Conservation (phyloP, 53 echinoderm and acorn worm species). For the Actinopyga echinites region DNA sequence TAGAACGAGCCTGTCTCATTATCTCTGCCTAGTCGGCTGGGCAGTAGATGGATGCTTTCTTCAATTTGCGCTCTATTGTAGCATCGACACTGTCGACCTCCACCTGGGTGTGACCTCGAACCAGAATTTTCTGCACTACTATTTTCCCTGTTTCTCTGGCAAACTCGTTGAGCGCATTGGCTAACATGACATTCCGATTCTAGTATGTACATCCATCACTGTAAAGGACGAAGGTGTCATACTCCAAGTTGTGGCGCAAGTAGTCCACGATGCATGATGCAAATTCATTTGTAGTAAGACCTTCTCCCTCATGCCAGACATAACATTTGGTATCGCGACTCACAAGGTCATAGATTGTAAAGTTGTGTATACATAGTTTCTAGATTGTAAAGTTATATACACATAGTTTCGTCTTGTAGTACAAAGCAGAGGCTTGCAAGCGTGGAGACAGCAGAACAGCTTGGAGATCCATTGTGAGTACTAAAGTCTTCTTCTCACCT, state of each 20-base stretch:
- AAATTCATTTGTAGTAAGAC: slow-evolving; percentile 45
- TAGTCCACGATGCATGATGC: slow-evolving; percentile 40
- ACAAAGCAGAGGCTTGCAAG: slow-evolving; percentile 45
- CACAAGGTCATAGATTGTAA: slow-evolving; percentile 44
- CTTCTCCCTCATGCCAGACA: slow-evolving; percentile 54
- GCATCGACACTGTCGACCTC: slow-evolving; percentile 58
- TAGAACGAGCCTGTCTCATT: slow-evolving; percentile 37
- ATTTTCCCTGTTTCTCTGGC: slow-evolving; percentile 30
- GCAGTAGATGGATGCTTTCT: slow-evolving; percentile 48
- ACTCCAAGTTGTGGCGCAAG: slow-evolving; percentile 42
- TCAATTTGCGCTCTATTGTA: slow-evolving; percentile 48
- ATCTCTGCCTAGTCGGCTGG: slow-evolving; percentile 46
- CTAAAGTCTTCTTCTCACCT: slow-evolving; percentile 41
- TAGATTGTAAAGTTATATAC: neutral
- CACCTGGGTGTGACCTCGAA: slow-evolving; percentile 57
- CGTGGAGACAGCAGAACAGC: slow-evolving; percentile 55
- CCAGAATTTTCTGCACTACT: slow-evolving; percentile 51
- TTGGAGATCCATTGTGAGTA: slow-evolving; percentile 50
- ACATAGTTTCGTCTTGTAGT: slow-evolving; percentile 22
- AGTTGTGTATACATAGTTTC: slow-evolving; percentile 16
- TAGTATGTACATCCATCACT: slow-evolving; percentile 53
- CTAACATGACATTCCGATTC: slow-evolving; percentile 37
- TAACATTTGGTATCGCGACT: slow-evolving; percentile 15
- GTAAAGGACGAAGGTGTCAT: slow-evolving; percentile 48
- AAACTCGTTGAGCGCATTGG: slow-evolving; percentile 52